Percentiles rank a stretch among this genome's conserved stretches.
These are phyloP conservation scores for Eupithecia pulchellata DNA, from an alignment of 2,888 invertebrate genomes.

Conservation along the genomic window DNA sequence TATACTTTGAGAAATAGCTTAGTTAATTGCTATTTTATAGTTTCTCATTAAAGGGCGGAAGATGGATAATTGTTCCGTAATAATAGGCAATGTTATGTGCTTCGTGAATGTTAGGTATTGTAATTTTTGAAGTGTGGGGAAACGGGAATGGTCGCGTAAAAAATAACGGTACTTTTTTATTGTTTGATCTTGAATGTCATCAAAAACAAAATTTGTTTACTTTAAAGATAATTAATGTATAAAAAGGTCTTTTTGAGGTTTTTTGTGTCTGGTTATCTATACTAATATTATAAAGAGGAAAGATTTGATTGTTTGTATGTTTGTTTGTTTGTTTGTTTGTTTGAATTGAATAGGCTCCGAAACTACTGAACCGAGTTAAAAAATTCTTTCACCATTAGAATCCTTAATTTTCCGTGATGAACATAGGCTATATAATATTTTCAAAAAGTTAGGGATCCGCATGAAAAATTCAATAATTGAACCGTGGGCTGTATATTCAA, in stretches of 20 bases:
- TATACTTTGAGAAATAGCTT: constrained; percentile 53
- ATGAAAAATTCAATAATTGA: too few species aligned
- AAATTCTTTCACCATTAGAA: too few species aligned
- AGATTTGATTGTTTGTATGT: too few species aligned
- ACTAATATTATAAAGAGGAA: too few species aligned
- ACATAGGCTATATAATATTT: too few species aligned
- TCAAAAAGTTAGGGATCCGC: too few species aligned
- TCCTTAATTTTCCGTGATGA: too few species aligned
- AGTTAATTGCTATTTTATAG: constrained; percentile 61
- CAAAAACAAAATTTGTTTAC: background rate
- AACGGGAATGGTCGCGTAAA: constrained; percentile 22
- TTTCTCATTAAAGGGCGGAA: constrained; percentile 58
- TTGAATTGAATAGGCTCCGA: too few species aligned
- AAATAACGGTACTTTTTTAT: constrained; percentile 25
- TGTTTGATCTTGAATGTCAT: constrained; percentile 15
- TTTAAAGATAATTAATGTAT: background rate
- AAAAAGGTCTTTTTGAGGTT: background rate
- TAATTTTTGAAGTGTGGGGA: constrained; percentile 34
- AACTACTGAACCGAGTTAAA: too few species aligned
- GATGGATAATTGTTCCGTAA: constrained; percentile 51
- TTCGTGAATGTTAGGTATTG: constrained; percentile 40
- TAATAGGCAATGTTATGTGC: constrained; percentile 44
- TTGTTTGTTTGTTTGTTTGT: too few species aligned
- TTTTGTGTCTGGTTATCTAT: background rate
- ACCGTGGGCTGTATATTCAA: too few species aligned